Conservation (phyloP, 2,113 vertebrate species). For the Typhlomys cinereus region DNA sequence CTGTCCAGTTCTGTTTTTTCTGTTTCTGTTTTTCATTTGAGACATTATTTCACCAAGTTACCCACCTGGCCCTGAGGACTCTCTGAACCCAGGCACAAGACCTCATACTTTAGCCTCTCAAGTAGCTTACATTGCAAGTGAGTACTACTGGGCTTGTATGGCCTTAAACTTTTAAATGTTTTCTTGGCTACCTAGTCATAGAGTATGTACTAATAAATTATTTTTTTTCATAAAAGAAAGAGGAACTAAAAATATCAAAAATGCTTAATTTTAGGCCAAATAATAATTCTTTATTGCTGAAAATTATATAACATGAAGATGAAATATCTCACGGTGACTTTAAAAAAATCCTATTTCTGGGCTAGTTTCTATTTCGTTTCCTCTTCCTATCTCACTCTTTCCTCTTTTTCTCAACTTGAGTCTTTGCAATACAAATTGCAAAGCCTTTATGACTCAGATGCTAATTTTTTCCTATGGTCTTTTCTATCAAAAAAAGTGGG, state of each 20-base stretch:
- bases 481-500: not conserved
- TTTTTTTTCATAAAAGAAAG: not conserved
- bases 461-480: not conserved
- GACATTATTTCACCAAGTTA: not conserved
- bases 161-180: not conserved
- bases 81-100: not conserved
- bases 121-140: not conserved
- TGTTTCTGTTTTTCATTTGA: too few species aligned
- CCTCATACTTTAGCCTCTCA: not conserved
- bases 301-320: not conserved
- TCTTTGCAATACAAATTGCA: not conserved
- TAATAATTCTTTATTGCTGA: not conserved
- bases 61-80: not conserved
- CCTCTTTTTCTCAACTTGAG: not conserved
- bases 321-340: not conserved
- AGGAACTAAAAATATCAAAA: not conserved
- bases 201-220: not conserved
- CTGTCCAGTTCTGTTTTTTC: not conserved
- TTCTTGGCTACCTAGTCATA: not conserved
- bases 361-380: not conserved
- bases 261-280: not conserved
- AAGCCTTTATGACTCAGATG: not conserved
- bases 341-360: not conserved
- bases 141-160: too few species aligned
- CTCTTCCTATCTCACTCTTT: not conserved